phyloP scores from a whole-genome alignment of 2,113 vertebrate species.

The Clarias batrachus region DNA sequence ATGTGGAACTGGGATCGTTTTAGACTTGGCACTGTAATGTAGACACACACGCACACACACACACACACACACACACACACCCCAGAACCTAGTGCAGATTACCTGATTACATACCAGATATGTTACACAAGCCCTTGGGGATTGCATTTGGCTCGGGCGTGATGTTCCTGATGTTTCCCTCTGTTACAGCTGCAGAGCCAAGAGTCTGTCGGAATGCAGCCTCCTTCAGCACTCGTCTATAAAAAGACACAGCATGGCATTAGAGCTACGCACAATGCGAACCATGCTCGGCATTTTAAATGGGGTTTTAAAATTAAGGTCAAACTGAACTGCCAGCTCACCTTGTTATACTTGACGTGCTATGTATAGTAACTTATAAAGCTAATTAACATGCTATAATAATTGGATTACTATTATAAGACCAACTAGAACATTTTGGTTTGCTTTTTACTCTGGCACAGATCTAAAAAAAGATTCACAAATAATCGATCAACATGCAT shows the following conservation, averaged over 20 bases:
- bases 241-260: constrained; percentile 1
- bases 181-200: constrained; percentile 1
- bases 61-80: no score
- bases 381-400: neutral
- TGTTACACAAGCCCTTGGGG: neutral
- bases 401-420: neutral
- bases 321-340: neutral
- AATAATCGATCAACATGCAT: neutral
- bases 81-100: neutral
- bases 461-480: neutral
- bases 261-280: constrained; percentile 33
- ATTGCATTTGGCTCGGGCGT: neutral
- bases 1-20: neutral
- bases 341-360: no score
- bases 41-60: no score
- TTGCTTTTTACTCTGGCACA: neutral
- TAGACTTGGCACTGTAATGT: neutral
- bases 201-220: constrained; percentile 20
- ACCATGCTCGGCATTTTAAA: constrained; percentile 24
- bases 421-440: neutral
- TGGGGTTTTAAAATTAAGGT: neutral
- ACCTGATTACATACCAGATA: neutral
- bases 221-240: constrained; percentile 1
- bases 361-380: neutral
- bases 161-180: constrained; percentile 14